Conservation (phyloP, 1,140 invertebrate genomes). For the Monochamus saltuarius region DNA sequence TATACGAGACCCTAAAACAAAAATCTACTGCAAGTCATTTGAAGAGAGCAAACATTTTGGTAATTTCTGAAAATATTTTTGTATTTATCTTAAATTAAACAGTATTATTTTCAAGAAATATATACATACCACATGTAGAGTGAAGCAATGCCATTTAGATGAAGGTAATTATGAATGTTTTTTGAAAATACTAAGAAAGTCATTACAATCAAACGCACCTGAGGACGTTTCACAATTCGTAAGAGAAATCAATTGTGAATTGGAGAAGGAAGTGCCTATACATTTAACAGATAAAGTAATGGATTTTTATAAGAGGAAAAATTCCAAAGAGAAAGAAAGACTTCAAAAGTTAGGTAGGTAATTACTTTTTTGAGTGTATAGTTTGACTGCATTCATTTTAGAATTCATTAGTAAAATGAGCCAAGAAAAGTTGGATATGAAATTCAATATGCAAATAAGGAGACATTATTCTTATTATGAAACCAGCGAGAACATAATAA, state of each 20-base stretch:
- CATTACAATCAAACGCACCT: not conserved
- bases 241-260: not conserved
- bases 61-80: constrained; percentile 11
- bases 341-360: constrained; percentile 20
- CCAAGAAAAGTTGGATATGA: constrained; percentile 16
- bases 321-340: constrained; percentile 10
- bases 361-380: not conserved
- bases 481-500: constrained; percentile 25
- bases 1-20: constrained; percentile 28
- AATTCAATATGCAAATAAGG: constrained; percentile 1
- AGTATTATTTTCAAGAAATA: constrained; percentile 26
- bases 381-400: constrained; percentile 13
- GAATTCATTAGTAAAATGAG: constrained; percentile 26
- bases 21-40: constrained; percentile 18
- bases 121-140: constrained; percentile 17
- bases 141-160: constrained; percentile 9
- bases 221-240: not conserved
- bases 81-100: not conserved
- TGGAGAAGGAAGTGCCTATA: not conserved
- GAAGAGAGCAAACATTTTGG: constrained; percentile 28
- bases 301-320: constrained; percentile 26
- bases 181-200: constrained; percentile 1
- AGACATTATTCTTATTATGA: constrained; percentile 25
- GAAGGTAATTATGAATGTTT: constrained; percentile 8
- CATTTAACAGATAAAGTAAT: not conserved